A percentile compares a stretch with the other conserved stretches of the same genome.
Evolutionary conservation across 2,113 vertebrate genomes (phyloP).

Genomic region (Turdus rufiventris): DNA sequence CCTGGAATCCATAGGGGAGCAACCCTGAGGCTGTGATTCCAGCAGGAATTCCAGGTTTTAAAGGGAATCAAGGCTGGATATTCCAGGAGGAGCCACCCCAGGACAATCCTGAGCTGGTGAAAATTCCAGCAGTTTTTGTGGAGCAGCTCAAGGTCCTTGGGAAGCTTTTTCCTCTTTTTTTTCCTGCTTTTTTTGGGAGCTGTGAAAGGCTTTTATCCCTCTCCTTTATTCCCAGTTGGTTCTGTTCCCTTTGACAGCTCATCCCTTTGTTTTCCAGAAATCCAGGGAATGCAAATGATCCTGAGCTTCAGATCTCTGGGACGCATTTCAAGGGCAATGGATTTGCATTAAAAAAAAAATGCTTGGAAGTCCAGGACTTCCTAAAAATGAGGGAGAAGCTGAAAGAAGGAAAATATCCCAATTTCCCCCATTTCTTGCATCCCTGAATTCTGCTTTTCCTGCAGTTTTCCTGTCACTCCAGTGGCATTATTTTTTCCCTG

Average conservation of each 20-base stretch:
- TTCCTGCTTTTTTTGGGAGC: not conserved
- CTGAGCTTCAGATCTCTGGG: not conserved
- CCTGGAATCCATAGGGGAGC: not conserved
- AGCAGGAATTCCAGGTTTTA: not conserved
- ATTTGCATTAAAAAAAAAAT: not conserved
- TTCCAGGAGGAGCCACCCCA: not conserved
- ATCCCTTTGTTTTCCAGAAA: not conserved
- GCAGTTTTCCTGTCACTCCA: not conserved
- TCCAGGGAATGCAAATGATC: not conserved
- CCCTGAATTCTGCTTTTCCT: not conserved
- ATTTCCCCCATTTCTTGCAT: not conserved
- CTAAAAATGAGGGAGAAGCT: not conserved
- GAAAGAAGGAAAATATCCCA: not conserved
- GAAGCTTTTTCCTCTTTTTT: not conserved
- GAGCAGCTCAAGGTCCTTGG: not conserved
- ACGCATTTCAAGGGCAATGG: not conserved
- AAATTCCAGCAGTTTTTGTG: not conserved
- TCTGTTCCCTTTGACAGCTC: not conserved
- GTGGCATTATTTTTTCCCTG: too few species aligned
- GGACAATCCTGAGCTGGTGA: not conserved
- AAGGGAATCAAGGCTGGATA: fast-evolving
- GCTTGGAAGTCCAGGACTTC: not conserved
- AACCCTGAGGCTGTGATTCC: not conserved
- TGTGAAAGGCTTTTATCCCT: not conserved
- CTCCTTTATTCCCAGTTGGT: not conserved